Evolutionary conservation across 2,797 vertebrate species (phyloP).

Genomic region (Hipposideros larvatus): DNA sequence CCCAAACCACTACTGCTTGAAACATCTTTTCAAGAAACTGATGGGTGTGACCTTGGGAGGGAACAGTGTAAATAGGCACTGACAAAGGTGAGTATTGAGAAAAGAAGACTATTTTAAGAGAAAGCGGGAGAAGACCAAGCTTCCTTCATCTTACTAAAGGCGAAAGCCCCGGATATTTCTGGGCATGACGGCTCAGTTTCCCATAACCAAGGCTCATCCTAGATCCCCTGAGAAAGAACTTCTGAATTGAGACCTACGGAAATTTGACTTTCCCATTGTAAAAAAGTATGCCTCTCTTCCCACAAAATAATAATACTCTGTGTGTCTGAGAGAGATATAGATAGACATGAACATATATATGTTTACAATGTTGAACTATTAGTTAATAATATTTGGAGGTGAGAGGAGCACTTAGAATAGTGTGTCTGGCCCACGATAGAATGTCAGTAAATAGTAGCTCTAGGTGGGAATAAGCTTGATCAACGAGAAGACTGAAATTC

Average conservation of each 20-base stretch:
- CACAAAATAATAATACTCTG: not conserved
- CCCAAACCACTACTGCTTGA: not conserved
- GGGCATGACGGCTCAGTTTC: not conserved
- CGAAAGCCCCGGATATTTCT: not conserved
- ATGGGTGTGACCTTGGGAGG: conserved; percentile 58
- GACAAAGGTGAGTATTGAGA: conserved; percentile 62
- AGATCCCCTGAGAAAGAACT: not conserved
- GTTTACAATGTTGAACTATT: not conserved
- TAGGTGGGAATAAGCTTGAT: not conserved
- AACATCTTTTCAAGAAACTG: not conserved
- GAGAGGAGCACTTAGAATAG: not conserved
- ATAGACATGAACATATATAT: not conserved
- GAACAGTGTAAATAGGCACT: conserved; percentile 37
- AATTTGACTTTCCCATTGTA: conserved; percentile 4
- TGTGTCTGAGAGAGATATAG: not conserved
- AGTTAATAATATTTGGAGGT: not conserved
- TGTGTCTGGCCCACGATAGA: not conserved
- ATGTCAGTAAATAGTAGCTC: not conserved
- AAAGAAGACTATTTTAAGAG: not conserved
- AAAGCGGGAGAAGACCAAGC: not conserved
- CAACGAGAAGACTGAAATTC: not conserved
- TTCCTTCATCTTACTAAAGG: not conserved
- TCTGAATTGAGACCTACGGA: not conserved
- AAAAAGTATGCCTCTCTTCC: not conserved
- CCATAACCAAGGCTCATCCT: not conserved